These are phyloP conservation scores for Zaprionus tsacasi DNA, from an alignment of 1,140 invertebrate genomes.

Conservation along the genomic window DNA sequence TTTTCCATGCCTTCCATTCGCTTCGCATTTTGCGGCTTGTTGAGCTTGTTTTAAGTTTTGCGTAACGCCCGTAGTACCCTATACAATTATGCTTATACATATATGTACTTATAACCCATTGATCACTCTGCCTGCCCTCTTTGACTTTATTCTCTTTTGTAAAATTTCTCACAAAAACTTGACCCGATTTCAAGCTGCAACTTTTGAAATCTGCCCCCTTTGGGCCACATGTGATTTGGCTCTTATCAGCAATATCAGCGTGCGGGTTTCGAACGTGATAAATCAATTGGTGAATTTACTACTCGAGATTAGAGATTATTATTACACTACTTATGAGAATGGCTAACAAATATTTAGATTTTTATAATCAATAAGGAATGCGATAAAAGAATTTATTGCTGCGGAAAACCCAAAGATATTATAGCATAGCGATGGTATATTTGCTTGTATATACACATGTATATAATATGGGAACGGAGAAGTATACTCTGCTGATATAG, in stretches of 20 bases:
- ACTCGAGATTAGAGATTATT: not conserved
- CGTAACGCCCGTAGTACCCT: conserved; percentile 47
- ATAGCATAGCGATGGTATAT: no score
- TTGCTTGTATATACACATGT: no score
- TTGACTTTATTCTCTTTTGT: not conserved
- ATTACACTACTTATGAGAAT: not conserved
- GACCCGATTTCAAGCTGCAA: conserved; percentile 6
- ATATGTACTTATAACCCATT: no score
- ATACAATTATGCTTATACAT: not conserved
- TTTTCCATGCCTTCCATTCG: conserved; percentile 34
- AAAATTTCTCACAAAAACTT: not conserved
- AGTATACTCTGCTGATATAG: no score
- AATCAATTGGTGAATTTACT: not conserved
- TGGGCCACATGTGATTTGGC: not conserved
- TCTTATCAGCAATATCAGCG: conserved; percentile 27
- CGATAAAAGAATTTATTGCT: not conserved
- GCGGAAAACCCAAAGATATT: no score
- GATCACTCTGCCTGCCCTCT: not conserved
- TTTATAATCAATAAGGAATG: not conserved
- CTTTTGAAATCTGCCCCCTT: not conserved
- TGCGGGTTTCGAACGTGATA: not conserved
- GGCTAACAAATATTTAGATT: not conserved
- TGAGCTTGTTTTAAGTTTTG: conserved; percentile 63
- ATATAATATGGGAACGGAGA: no score
- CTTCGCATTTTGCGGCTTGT: conserved; percentile 43